Conservation (phyloP, 1,140 invertebrate species). For the Listronotus bonariensis region DNA sequence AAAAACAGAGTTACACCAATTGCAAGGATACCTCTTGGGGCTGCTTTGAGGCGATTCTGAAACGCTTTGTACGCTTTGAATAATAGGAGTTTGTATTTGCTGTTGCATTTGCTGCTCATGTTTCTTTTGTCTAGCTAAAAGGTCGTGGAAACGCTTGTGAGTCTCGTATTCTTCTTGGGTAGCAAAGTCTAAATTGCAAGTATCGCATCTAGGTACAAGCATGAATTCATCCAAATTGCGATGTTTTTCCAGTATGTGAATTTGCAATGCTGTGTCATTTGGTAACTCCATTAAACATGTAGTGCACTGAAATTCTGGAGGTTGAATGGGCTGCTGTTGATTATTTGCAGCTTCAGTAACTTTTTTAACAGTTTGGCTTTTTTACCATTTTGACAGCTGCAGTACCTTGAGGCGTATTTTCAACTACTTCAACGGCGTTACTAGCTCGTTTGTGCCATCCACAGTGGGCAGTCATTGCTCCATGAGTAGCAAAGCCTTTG, state of each 20-base stretch:
- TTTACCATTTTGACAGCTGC: constrained; percentile 14
- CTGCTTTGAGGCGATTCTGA: background rate
- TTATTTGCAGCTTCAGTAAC: background rate
- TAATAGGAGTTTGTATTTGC: constrained; percentile 15
- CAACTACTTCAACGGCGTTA: background rate
- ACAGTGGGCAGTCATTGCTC: constrained; percentile 46
- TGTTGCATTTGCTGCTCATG: constrained; percentile 19
- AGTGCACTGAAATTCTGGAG: constrained; percentile 38
- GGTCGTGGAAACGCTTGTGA: constrained; percentile 47
- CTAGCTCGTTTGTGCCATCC: constrained; percentile 50
- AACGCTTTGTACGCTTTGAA: constrained; percentile 20
- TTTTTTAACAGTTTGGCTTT: constrained; percentile 32
- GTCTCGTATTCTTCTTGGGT: constrained; percentile 48
- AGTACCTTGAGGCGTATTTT: constrained; percentile 20
- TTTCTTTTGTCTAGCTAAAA: constrained; percentile 43
- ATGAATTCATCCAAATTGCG: constrained; percentile 45
- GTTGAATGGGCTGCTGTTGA: constrained; percentile 30
- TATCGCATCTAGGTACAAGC: constrained; percentile 44
- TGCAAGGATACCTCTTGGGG: constrained; percentile 39
- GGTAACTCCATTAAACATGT: constrained; percentile 43
- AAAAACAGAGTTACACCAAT: constrained; percentile 45
- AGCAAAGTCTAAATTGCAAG: constrained; percentile 47
- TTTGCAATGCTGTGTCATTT: constrained; percentile 49
- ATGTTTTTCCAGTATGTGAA: constrained; percentile 50
- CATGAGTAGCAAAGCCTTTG: constrained; percentile 42